Conservation (phyloP, 2,113 vertebrate genomes). For the Larimichthys polyactis region DNA sequence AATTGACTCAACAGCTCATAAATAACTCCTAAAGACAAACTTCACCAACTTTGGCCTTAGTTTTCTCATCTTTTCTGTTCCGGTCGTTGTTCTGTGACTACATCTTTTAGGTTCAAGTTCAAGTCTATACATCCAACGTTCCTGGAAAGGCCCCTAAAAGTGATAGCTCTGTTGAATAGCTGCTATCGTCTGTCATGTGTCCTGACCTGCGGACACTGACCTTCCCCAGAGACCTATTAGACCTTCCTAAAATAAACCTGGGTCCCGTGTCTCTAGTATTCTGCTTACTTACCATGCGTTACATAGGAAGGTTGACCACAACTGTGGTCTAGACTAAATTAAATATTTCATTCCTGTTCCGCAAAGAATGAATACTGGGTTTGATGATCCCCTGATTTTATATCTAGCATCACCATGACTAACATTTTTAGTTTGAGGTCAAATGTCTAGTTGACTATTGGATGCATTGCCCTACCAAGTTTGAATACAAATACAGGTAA, state of each 20-base stretch:
- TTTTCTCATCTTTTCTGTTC: constrained; percentile 2
- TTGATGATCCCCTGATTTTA: neutral
- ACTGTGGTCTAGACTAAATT: neutral
- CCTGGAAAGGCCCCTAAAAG: neutral
- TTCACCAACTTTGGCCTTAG: neutral
- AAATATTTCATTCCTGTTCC: neutral
- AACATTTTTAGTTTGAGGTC: neutral
- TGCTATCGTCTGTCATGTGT: constrained; percentile 11
- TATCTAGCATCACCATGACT: neutral
- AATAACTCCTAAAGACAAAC: neutral
- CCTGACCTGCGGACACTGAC: neutral
- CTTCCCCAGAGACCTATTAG: constrained; percentile 16
- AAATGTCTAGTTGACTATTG: neutral
- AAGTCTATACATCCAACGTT: neutral
- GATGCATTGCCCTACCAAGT: neutral
- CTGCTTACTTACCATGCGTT: constrained; percentile 8
- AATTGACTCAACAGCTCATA: neutral
- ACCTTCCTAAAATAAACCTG: constrained; percentile 17
- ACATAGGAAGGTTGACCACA: neutral
- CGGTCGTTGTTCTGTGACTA: neutral
- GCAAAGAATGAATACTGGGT: neutral
- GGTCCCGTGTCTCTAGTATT: neutral
- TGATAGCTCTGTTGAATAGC: neutral
- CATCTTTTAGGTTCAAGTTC: neutral
- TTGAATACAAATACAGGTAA: too few species aligned